Evolutionary conservation across 2,888 invertebrate species (phyloP), one percentile per base, ranked within the genome.

Genomic region (Drosophila setosimentum): DNA sequence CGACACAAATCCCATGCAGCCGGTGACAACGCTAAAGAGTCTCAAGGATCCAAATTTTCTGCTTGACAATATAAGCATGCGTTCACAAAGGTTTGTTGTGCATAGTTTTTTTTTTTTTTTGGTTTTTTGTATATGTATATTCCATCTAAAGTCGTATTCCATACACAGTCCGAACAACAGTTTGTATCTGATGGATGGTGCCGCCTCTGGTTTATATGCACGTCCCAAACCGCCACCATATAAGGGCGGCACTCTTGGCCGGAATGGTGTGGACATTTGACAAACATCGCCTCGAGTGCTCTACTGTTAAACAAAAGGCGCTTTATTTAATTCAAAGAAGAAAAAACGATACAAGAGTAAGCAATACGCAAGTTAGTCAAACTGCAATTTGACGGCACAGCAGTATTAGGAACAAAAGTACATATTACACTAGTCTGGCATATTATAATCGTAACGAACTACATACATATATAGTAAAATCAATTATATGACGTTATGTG

Each of bases 1-100:
- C 21, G 94, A 93, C 67, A 84, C 83, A 27, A 92, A 94, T 18
- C 93, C 94, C 13, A 94, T 94, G 83, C 94, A 94, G 68, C 95
- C 95, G 10, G 94, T 95, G 29, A 94, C 95, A 57, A 95, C 95
- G 10, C 91, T 95, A 18, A 94, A 95, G 73, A 95, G 95, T 62
- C 92, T 95, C 13, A 95, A 95, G 51, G 94, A 94, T 77, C 89
- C 94, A 62, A 92, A 94, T 90, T 75, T 91, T 42, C 85, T 93
- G 3, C 68, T 93, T 64, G 93, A 93, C 69, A 93, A 93, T 57
- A 85, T 84, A 6, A 93, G 93, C 78, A 71, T 93, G 60, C 91
- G 90, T 27, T 93, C 93, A 0, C 93, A 92, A 51, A 93, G 93
- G 93, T 93, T 7, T 2, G 27, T 7, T 13, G 18, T 1, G 8